Evolutionary conservation across 2,113 vertebrate genomes (phyloP).

Genomic region (Carassius auratus): DNA sequence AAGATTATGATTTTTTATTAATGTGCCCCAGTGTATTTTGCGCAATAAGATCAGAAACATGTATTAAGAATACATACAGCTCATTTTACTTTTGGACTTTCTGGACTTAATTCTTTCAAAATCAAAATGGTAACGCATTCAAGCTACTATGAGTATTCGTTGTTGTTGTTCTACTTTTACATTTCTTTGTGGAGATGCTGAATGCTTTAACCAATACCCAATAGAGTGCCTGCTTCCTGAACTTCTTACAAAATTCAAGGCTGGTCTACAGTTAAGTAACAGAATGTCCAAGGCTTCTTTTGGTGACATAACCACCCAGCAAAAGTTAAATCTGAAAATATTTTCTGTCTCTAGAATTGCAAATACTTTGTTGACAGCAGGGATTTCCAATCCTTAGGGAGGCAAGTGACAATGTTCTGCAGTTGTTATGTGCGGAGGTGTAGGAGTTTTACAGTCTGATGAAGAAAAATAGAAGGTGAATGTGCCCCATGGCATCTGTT

Average conservation of each 20-base stretch:
- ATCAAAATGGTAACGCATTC: not conserved
- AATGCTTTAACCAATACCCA: not conserved
- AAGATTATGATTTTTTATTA: not conserved
- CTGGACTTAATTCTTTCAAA: not conserved
- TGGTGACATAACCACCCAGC: not conserved
- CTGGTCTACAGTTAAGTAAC: not conserved
- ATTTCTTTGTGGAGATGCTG: not conserved
- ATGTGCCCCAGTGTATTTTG: not conserved
- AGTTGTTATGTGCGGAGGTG: conserved; percentile 2
- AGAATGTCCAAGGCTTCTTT: not conserved
- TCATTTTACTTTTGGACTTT: not conserved
- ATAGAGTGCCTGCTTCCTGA: not conserved
- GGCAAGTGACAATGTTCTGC: conserved; percentile 22
- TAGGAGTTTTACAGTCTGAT: conserved; percentile 20
- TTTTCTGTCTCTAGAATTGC: not conserved
- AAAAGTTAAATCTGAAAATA: not conserved
- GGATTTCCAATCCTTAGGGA: conserved; percentile 1
- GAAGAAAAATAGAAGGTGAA: conserved; percentile 19
- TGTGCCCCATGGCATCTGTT: not conserved
- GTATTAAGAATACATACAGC: not conserved
- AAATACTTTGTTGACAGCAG: conserved; percentile 26
- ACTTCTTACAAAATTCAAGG: not conserved
- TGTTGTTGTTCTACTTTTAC: not conserved
- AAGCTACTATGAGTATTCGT: not conserved
- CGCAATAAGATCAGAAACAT: not conserved